Evolutionary conservation across 2,888 invertebrate genomes (phyloP), one percentile per base, ranked within the genome.

Genomic region (Xestia sexstrigata): DNA sequence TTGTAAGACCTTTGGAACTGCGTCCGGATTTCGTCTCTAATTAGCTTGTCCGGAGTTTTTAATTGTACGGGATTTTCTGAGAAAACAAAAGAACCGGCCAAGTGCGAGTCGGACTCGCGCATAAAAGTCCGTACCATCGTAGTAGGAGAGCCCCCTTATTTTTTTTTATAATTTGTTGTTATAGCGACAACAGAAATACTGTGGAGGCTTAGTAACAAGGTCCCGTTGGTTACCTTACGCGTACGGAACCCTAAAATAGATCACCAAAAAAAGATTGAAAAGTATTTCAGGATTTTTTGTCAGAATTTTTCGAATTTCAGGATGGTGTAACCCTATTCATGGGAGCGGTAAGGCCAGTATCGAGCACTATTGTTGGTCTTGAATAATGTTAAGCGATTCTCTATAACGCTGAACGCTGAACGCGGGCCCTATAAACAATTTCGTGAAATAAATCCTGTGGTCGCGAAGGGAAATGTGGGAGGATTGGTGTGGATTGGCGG

Each of bases 381-480:
- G 95, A 93, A 94, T 95, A 95, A 95, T 96, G 95, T 94, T 87
- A 94, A 93, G 92, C 92, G 93, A 91, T 93, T 90, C 90, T 91
- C 92, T 89, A 88, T 88, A 89, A 87, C 91, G 90, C 90, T 90
- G 87, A 89, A 91, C 90, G 90, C 91, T 90, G 87, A 89, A 91
- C 90, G 90, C 91, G 89, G 89, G 88, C 91, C 92, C 93, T 93
- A 94, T 94, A 94, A 94, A 95, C 94, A 93, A 94, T 94, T 95
- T 95, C 91, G 91, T 91, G 91, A 94, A 95, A 95, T 95, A 95
- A 94, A 95, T 95, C 91, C 93, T 89, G 86, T 83, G 90, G 85
- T 91, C 90, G 85, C 86, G 89, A n/a, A 85, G 89, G 88, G 87
- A 87, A 87, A 84, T 91, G 78, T 85, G 73, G 81, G 92, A 55